Percentiles rank a stretch among this genome's conserved stretches.
phyloP scores from a whole-genome alignment of 2,113 vertebrate genomes.

The Bagarius yarrelli region DNA sequence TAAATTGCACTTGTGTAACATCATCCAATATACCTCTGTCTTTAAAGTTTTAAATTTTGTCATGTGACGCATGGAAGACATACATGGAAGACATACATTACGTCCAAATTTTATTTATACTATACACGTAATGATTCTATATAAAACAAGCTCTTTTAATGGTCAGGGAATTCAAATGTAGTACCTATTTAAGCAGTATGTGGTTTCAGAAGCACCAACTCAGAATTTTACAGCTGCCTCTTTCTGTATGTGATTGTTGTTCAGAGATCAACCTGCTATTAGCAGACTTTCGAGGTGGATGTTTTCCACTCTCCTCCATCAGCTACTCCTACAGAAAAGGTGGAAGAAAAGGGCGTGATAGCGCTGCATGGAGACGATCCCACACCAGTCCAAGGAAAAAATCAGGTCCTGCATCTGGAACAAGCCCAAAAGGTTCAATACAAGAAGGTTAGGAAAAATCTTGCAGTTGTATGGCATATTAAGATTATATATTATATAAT shows the following conservation, averaged over 20 bases:
- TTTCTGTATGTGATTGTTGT: conserved; percentile 27
- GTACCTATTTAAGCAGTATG: not conserved
- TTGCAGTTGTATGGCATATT: not conserved
- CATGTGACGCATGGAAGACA: too few species aligned
- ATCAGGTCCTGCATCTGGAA: conserved; percentile 66
- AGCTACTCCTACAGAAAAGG: conserved; percentile 72
- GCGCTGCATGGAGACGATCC: conserved; percentile 82
- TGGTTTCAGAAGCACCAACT: not conserved
- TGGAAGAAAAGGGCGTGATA: conserved; percentile 78
- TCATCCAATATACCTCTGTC: too few species aligned
- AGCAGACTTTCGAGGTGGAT: conserved; percentile 83
- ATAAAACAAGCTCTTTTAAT: too few species aligned
- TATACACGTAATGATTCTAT: too few species aligned
- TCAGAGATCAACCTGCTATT: conserved; percentile 83
- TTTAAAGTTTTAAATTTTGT: too few species aligned
- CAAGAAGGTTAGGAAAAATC: conserved; percentile 62
- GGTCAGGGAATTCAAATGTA: too few species aligned
- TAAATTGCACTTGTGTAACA: too few species aligned
- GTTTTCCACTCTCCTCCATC: conserved; percentile 80
- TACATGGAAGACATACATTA: too few species aligned
- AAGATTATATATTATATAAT: too few species aligned
- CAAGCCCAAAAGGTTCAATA: conserved; percentile 69
- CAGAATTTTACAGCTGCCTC: conserved; percentile 1
- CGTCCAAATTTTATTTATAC: too few species aligned
- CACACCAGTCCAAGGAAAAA: conserved; percentile 92